phyloP scores from a whole-genome alignment of 2,113 vertebrate species.

The Leptosomus discolor region DNA sequence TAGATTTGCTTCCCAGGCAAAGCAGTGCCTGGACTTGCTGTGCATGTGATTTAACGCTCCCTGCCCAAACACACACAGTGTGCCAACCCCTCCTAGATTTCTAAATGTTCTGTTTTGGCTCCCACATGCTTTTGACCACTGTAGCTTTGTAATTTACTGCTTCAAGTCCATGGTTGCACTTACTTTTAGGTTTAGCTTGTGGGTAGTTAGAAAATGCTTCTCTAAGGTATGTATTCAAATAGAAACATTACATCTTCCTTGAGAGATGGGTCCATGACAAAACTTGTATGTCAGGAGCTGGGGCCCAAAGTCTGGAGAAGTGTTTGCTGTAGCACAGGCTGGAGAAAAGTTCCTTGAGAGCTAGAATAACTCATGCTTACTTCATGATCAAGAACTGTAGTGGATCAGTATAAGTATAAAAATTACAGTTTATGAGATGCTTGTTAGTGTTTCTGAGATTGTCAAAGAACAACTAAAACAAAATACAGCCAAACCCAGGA shows the following conservation, averaged over 20 bases:
- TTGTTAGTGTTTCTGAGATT: not conserved
- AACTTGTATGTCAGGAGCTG: not conserved
- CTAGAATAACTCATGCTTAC: not conserved
- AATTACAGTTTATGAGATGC: not conserved
- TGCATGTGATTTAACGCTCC: not conserved
- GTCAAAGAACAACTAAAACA: not conserved
- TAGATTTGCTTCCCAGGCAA: not conserved
- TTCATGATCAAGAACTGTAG: not conserved
- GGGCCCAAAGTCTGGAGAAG: not conserved
- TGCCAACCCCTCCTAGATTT: not conserved
- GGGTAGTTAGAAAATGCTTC: not conserved
- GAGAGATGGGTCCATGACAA: not conserved
- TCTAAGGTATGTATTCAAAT: not conserved
- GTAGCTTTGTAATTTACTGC: conserved; percentile 1
- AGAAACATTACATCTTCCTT: not conserved
- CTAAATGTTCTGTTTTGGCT: not conserved
- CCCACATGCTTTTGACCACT: not conserved
- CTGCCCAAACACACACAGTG: not conserved
- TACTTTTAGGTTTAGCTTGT: not conserved
- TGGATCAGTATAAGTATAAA: not conserved
- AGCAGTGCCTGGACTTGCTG: not conserved
- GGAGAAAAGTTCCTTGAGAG: not conserved
- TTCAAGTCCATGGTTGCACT: not conserved
- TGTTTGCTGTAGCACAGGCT: not conserved
- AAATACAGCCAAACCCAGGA: not conserved